A percentile compares a stretch with the other conserved stretches of the same genome.
Evolutionary conservation across 2,888 invertebrate genomes (phyloP).

Genomic region (Pimpla rufipes): DNA sequence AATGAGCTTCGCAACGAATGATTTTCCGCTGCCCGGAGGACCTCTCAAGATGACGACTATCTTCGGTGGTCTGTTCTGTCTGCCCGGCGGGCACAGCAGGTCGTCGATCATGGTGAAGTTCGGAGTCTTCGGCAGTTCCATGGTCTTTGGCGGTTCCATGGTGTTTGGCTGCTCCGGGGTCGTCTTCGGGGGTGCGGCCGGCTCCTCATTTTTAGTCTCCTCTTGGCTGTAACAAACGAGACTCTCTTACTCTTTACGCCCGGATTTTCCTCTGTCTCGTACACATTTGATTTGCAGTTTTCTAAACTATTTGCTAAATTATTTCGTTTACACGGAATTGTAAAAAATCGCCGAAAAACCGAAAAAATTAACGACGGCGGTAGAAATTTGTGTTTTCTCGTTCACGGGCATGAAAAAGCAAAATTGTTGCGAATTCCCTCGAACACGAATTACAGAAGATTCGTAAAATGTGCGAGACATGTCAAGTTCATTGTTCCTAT

Average conservation of each 20-base stretch:
- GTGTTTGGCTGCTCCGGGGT: slow-evolving; percentile 78
- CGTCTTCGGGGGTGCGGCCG: slow-evolving; percentile 76
- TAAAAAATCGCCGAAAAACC: slow-evolving; percentile 20
- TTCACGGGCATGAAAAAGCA: slow-evolving; percentile 5
- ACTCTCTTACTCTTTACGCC: slow-evolving; percentile 6
- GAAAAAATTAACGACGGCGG: slow-evolving; percentile 40
- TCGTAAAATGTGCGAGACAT: slow-evolving; percentile 16
- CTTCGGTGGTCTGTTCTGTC: slow-evolving; percentile 91
- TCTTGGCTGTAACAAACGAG: slow-evolving; percentile 69
- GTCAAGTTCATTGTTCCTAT: slow-evolving; percentile 42
- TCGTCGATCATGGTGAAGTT: slow-evolving; percentile 92
- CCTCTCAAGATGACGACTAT: slow-evolving; percentile 96
- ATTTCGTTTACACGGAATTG: slow-evolving; percentile 14
- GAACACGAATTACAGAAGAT: slow-evolving; percentile 9
- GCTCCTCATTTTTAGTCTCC: slow-evolving; percentile 71
- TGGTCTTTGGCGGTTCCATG: slow-evolving; percentile 74
- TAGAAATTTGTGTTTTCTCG: slow-evolving; percentile 20
- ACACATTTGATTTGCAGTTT: not conserved
- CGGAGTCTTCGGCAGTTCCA: slow-evolving; percentile 81
- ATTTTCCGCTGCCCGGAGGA: slow-evolving; percentile 97
- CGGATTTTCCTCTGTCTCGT: not conserved
- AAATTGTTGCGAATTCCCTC: slow-evolving; percentile 33
- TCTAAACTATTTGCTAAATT: slow-evolving; percentile 6
- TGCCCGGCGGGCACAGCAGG: slow-evolving; percentile 92
- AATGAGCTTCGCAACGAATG: slow-evolving; percentile 94